Evolutionary conservation across 2,113 vertebrate genomes (phyloP).

Genomic region (Ellobius talpinus): DNA sequence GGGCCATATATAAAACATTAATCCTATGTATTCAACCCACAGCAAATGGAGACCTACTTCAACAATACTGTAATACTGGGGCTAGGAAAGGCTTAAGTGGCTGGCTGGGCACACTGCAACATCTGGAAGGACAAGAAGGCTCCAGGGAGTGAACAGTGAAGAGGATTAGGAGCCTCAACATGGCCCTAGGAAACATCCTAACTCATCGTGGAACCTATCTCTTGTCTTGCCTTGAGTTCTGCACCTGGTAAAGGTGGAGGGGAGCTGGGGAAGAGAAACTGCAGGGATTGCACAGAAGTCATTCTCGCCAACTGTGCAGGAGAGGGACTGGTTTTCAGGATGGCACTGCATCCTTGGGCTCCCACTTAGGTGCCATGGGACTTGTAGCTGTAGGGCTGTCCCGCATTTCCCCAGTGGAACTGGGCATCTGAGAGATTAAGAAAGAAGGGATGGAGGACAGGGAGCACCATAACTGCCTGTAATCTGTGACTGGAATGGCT

Average conservation of each 20-base stretch:
- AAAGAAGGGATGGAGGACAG: not conserved
- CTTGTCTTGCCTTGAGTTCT: not conserved
- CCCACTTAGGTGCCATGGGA: rapidly evolving
- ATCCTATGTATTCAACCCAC: not conserved
- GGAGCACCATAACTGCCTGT: not conserved
- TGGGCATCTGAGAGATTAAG: not conserved
- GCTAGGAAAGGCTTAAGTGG: not conserved
- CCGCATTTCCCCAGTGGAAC: rapidly evolving
- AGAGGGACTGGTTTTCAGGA: not conserved
- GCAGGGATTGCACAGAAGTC: not conserved
- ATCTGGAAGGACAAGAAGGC: not conserved
- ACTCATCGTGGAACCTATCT: not conserved
- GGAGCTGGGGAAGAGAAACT: not conserved
- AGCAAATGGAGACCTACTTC: not conserved
- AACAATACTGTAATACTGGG: not conserved
- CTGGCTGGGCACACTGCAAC: not conserved
- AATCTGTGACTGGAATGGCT: not conserved
- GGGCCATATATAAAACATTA: not conserved
- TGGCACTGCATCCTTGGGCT: not conserved
- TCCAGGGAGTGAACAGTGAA: not conserved
- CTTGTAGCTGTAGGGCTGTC: not conserved
- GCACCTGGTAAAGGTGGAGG: not conserved
- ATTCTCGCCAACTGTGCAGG: not conserved
- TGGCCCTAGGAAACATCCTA: too few relatives aligned
- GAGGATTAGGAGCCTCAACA: not conserved